Evolutionary conservation across 1,140 invertebrate species (phyloP), one percentile per base, ranked within the genome.

Genomic region (Ostrea edulis): DNA sequence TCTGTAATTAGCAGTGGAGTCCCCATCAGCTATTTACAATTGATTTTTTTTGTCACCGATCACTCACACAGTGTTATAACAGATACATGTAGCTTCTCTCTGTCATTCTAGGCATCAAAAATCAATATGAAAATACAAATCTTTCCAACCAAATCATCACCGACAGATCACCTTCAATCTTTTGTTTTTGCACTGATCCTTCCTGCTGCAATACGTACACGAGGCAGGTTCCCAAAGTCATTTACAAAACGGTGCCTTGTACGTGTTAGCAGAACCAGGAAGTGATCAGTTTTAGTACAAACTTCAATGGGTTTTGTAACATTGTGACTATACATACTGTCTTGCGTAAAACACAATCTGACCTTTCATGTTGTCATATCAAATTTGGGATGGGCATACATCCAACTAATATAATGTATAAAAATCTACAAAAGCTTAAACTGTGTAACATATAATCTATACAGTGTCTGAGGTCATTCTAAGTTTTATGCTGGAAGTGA

Each of bases 21-120:
- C 68, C 25, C 68, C 29, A 9, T 11, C 68, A 77, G 68, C 25
- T 29, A 77, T 77, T 77, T 29, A 77, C 68, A 77, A 77, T 77
- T 77, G 68, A 77, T 77, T 77, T 77, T n/a, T 62, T 77, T 77
- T 77, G 68, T 77, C 29, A 77, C 68, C 35, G 68, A 77, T 77
- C 68, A 77, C 68, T 77, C 68, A 77, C 68, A 77, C 68, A 77
- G 25, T 35, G 12, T 29, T 29, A 77, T 77, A 77, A 77, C 68
- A 77, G 68, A 68, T 68, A 68, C 65, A 68, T 29, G 68, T 77
- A 77, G 68, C 68, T 77, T 77, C 68, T 77, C 68, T 25, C 29
- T 29, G 22, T 77, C 25, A 77, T 35, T 14, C 0, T 29, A 35
- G 68, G 68, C 68, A 77, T 77, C 29, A 29, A 77, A 77, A 77